Base-by-base conservation (phyloP, 1,140 invertebrate species). In the Drosophila rhopaloa region DNA sequence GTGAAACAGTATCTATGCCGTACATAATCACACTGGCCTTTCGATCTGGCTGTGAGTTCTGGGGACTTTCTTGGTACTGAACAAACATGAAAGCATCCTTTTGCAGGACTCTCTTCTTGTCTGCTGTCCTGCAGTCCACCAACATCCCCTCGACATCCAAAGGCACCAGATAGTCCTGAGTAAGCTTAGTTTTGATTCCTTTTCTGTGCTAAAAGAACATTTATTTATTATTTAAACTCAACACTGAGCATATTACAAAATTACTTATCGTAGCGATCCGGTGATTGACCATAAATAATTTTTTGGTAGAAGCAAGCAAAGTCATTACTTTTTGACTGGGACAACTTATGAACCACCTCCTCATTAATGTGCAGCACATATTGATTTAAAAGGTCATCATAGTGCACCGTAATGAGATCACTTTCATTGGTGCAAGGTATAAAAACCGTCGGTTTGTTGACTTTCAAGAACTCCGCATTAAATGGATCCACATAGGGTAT, bases 1-100 rank as follows among this genome's bases (percentile, higher is more conserved):
- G 51, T 4, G 85, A 90, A 5, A 90, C 16, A 0, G 65, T 68
- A 40, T 88, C 85, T 14, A 90, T 77, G 44, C 85, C 85, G 13
- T 79, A 84, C 75, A 90, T 75, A 4, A 90, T 76, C 2, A 90
- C 57, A 55, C 81, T 85, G 8, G 81, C 54, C 48, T 78, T 77
- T 0, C 77, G 68, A 38, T 46, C 10, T 14, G 43, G 5, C 7
- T 5, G 10, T 19, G 10, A 2, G 3, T 60, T 44, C 4, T 24
- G 13, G 0, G n/a, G 19, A 19, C 48, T 1, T 1, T 2, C 4
- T 10, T 48, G 41, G 38, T 71, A 47, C n/a, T 83, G 80, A 0
- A 83, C 41, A 2, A 83, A 60, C 8, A 67, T 53, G 37, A 60
- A 84, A 13, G 76, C 81, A 29, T 84, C 81, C 9, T 37, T 51